Evolutionary conservation across 2,113 vertebrate genomes (phyloP).

Genomic region (Chaenocephalus aceratus): DNA sequence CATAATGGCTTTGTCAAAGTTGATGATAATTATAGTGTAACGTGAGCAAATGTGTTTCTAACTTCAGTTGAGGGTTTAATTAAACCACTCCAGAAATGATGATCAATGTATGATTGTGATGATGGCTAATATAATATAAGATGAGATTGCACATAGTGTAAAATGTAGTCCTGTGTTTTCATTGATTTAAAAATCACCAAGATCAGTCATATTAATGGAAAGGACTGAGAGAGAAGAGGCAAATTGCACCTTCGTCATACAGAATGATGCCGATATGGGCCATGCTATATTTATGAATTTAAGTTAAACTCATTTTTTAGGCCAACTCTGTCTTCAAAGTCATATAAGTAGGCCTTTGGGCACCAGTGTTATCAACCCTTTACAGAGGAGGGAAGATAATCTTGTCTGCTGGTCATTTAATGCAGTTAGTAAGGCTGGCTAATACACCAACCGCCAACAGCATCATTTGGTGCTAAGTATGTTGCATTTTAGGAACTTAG

Average conservation of each 20-base stretch:
- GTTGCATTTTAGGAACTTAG: no score
- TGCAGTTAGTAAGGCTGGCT: neutral
- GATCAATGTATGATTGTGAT: no score
- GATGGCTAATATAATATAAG: no score
- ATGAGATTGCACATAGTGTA: no score
- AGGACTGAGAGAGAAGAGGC: neutral
- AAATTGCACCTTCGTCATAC: neutral
- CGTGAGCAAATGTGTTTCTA: no score
- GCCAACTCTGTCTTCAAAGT: neutral
- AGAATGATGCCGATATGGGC: neutral
- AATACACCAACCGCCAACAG: neutral
- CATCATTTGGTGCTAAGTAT: neutral
- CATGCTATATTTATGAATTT: slow-evolving; percentile 22
- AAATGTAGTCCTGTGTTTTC: no score
- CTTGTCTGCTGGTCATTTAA: neutral
- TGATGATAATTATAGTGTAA: no score
- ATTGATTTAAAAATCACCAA: no score
- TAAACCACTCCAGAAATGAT: no score
- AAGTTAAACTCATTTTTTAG: neutral
- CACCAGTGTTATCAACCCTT: neutral
- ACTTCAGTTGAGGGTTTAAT: no score
- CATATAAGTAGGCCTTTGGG: neutral
- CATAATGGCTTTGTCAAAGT: no score
- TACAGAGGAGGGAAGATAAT: neutral
- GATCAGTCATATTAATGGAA: no score